Base-by-base conservation (phyloP, 2,797 vertebrate species). In the Xenopus petersii region DNA sequence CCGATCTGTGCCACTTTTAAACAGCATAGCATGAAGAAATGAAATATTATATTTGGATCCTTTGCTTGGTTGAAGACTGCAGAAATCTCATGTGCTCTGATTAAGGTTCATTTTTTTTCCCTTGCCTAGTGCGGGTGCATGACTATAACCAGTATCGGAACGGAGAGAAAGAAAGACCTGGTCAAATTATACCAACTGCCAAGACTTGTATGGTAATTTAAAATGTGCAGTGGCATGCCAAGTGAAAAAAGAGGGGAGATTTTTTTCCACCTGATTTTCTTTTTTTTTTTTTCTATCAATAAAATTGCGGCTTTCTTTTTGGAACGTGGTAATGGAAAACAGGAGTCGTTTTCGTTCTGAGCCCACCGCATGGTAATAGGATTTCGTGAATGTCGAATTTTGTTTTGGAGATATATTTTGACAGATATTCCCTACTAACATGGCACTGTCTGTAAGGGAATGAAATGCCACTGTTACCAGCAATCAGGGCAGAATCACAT, bases 1-100 rank as follows among this genome's bases (percentile, higher is more conserved):
- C 58, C 16, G 58, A 47, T 62, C 58, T 15, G n/a, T 74, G 65
- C 73, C 15, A 74, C 26, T 66, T 63, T 64, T 68, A 36, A 67
- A 51, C 58, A 68, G 26, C 36, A 2, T 65, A 48, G 10, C 30
- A 12, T 63, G 30, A 36, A 16, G 26, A 12, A 60, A 54, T 55
- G 42, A 67, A 67, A 74, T 63, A 62, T n/a, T 62, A 62, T 15
- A 62, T 15, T 8, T 54, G 65, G 61, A 16, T 48, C 47, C 54
- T 67, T 74, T 61, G 49, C 64, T 61, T 74, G 73, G 58, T 54
- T 61, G 65, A 63, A 61, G 51, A 62, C 60, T 16, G 21, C 15
- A 54, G n/a, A 47, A 63, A 49, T 74, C 72, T 58, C 54, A 66
- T 67, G 42, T 24, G 16, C 47, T 61, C 12, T 36, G 47, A 62